Base-by-base conservation (phyloP, 2,888 invertebrate species). In the Agrochola litura region DNA sequence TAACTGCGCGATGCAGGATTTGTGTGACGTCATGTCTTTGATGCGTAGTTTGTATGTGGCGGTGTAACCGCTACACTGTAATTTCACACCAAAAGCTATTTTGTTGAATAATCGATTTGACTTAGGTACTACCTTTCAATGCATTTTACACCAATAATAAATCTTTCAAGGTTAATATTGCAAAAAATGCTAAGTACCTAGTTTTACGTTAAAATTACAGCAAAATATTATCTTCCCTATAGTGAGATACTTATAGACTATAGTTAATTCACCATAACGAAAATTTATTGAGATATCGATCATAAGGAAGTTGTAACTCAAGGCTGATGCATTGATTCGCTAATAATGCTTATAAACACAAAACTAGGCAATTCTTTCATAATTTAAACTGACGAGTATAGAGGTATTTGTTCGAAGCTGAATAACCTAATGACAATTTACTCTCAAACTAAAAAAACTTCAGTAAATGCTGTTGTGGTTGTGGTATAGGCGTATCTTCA, bases 281-380 rank as follows among this genome's bases (percentile, higher is more conserved):
- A 75, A 68, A 75, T 61, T 25, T 64, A 58, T n/a, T 70, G 25
- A 78, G 60, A 68, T 81, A 86, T 73, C 49, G 74, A 78, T 81
- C 63, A 78, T 81, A 71, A 77, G 85, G 86, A 87, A 86, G 77
- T 83, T 16, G 22, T 64, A n/a, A 78, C 75, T 87, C 83, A 86
- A 87, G 87, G 87, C 54, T 76, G 52, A 63, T 19, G 68, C 37
- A 77, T 61, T 54, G 60, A 73, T 82, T 78, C 52, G 49, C 52
- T 37, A 71, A 74, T 65, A 63, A 77, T 54, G 54, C 46, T 72
- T 46, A 30, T 73, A 64, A 60, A 74, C 49, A 63, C 43, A 66
- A 67, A 79, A 61, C 56, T 61, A 56, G 58, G 46, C 30, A 73
- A 76, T 52, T 0, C 70, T 70, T 79, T 61, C n/a, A 52, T 46